phyloP scores from a whole-genome alignment of 2,888 invertebrate species.

The Parnassius mnemosyne region DNA sequence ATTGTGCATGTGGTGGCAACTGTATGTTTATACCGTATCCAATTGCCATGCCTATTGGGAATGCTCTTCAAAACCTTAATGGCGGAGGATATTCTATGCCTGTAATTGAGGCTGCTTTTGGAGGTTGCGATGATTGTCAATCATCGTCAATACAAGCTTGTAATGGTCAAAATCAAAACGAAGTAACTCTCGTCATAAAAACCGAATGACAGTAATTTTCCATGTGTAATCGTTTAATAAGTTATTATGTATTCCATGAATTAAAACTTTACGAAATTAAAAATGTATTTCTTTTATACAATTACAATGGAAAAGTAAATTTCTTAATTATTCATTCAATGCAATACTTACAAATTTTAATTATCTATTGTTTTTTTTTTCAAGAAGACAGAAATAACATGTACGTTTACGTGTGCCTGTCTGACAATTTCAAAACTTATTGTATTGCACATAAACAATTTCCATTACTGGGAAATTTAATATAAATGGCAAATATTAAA shows the following conservation, averaged over 20 bases:
- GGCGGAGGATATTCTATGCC: slow-evolving; percentile 15
- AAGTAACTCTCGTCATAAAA: slow-evolving; percentile 31
- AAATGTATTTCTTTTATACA: slow-evolving; percentile 14
- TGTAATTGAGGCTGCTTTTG: slow-evolving; percentile 16
- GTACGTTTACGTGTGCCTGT: slow-evolving; percentile 11
- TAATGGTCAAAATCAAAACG: slow-evolving; percentile 25
- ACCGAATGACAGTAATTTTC: slow-evolving; percentile 26
- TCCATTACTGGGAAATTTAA: slow-evolving; percentile 12
- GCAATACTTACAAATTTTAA: slow-evolving; percentile 2
- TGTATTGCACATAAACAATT: slow-evolving; percentile 15
- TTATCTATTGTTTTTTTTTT: too few species aligned
- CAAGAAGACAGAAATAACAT: too few species aligned
- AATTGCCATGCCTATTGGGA: slow-evolving; percentile 30
- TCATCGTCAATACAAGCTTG: slow-evolving; percentile 19
- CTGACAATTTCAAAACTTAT: slow-evolving; percentile 18
- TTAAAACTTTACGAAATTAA: neutral
- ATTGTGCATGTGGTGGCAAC: slow-evolving; percentile 11
- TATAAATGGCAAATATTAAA: slow-evolving; percentile 20
- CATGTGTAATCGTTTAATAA: neutral
- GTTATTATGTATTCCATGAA: neutral
- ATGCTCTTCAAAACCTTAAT: slow-evolving; percentile 12
- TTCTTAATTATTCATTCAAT: slow-evolving; percentile 5
- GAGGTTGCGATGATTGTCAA: slow-evolving; percentile 24
- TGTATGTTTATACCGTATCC: slow-evolving; percentile 34
- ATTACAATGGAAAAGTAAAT: neutral